Percentiles rank a stretch among this genome's conserved stretches.
Conservation (phyloP, 1,140 invertebrate species). For the Luehdorfia chinensis region DNA sequence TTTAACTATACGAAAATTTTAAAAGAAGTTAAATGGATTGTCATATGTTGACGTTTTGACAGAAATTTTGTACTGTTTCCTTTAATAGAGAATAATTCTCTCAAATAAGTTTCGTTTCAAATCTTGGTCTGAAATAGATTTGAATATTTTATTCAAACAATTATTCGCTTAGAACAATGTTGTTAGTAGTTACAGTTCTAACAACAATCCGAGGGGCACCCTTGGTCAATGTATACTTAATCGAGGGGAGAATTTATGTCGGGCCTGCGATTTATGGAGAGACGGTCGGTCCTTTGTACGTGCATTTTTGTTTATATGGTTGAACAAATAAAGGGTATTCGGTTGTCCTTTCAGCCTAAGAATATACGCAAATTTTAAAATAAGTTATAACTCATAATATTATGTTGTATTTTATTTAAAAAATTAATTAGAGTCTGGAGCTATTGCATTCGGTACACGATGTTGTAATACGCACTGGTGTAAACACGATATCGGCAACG, state of each 20-base stretch:
- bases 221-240: background rate
- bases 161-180: background rate
- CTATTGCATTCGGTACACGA: no score
- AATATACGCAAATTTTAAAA: no score
- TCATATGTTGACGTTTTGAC: slow-evolving; percentile 1
- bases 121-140: no score
- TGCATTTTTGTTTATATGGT: background rate
- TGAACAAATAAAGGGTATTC: background rate
- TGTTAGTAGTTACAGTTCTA: background rate
- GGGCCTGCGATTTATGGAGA: background rate
- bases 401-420: no score
- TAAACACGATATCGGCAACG: no score
- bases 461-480: no score
- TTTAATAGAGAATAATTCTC: background rate
- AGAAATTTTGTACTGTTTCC: slow-evolving; percentile 1
- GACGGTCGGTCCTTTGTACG: background rate
- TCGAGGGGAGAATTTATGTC: background rate
- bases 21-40: background rate
- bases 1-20: slow-evolving; percentile 12
- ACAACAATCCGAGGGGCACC: background rate
- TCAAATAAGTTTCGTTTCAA: slow-evolving; percentile 1
- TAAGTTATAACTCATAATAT: no score
- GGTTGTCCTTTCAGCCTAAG: background rate
- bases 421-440: no score
- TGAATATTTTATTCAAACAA: background rate